These are phyloP conservation scores for Toxotes chatareus DNA, from an alignment of 2,113 vertebrate species.

Conservation along the genomic window DNA sequence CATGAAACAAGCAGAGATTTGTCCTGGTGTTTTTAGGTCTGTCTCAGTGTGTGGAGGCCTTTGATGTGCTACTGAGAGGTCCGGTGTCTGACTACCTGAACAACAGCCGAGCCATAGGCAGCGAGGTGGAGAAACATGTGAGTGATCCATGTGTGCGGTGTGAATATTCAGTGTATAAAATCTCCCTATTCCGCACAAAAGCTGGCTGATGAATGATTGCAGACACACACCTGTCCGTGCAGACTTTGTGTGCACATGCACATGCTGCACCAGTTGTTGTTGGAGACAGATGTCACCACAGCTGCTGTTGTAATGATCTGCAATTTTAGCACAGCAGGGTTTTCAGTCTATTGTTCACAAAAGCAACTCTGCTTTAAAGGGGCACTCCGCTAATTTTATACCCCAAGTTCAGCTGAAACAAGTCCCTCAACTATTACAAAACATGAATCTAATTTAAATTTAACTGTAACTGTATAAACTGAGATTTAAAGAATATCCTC, in stretches of 20 bases:
- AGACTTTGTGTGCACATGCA: neutral
- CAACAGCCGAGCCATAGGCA: constrained; percentile 90
- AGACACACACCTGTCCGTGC: neutral
- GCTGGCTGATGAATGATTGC: neutral
- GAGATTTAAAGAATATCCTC: neutral
- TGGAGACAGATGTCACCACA: constrained; percentile 48
- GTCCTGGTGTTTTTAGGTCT: constrained; percentile 79
- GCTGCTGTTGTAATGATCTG: constrained; percentile 30
- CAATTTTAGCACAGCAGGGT: constrained; percentile 6
- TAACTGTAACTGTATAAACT: neutral
- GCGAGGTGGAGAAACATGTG: constrained; percentile 94
- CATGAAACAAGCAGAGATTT: neutral
- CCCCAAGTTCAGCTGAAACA: neutral
- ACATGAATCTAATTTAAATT: neutral
- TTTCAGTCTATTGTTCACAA: constrained; percentile 6
- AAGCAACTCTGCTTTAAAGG: neutral
- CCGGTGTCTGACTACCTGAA: constrained; percentile 91
- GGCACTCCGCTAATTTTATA: neutral
- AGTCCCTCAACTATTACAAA: neutral
- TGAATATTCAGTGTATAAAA: constrained; percentile 12
- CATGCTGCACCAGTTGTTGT: constrained; percentile 35
- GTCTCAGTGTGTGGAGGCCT: constrained; percentile 89
- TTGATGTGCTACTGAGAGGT: constrained; percentile 88
- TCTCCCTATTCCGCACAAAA: neutral
- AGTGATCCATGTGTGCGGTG: constrained; percentile 65